phyloP scores from a whole-genome alignment of 2,888 invertebrate species.

The Bellardia bayeri region DNA sequence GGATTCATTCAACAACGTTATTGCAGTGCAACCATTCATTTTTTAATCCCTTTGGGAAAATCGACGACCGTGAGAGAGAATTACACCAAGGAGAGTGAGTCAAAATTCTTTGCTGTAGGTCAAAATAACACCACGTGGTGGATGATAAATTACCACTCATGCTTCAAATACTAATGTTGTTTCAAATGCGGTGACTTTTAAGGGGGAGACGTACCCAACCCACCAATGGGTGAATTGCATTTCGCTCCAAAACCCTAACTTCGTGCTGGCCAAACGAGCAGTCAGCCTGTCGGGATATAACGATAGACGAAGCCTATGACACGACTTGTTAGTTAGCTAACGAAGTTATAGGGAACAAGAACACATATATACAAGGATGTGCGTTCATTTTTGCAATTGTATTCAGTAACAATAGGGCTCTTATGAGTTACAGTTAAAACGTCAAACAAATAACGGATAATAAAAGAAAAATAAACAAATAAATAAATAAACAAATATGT shows the following conservation, averaged over 20 bases:
- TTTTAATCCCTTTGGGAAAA: slow-evolving; percentile 24
- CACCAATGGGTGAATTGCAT: slow-evolving; percentile 77
- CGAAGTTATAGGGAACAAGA: slow-evolving; percentile 61
- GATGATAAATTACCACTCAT: slow-evolving; percentile 72
- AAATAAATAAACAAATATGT: slow-evolving; percentile 44
- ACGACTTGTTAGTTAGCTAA: slow-evolving; percentile 45
- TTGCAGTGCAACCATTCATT: slow-evolving; percentile 33
- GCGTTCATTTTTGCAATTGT: slow-evolving; percentile 62
- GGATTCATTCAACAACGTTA: slow-evolving; percentile 36
- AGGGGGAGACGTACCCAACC: slow-evolving; percentile 56
- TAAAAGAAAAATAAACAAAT: slow-evolving; percentile 59
- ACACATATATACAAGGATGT: slow-evolving; percentile 52
- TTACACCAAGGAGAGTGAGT: not conserved
- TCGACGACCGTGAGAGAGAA: not conserved
- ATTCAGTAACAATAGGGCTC: slow-evolving; percentile 81
- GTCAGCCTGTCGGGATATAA: slow-evolving; percentile 51
- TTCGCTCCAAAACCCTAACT: slow-evolving; percentile 63
- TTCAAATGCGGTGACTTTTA: slow-evolving; percentile 36
- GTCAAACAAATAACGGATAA: slow-evolving; percentile 66
- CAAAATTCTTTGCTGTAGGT: slow-evolving; percentile 36
- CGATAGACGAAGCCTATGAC: slow-evolving; percentile 26
- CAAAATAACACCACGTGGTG: slow-evolving; percentile 78
- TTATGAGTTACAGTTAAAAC: slow-evolving; percentile 77
- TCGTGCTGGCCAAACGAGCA: slow-evolving; percentile 68
- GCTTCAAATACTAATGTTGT: slow-evolving; percentile 68